Evolutionary conservation across 2,888 invertebrate species (phyloP).

Genomic region (Sesia bembeciformis): DNA sequence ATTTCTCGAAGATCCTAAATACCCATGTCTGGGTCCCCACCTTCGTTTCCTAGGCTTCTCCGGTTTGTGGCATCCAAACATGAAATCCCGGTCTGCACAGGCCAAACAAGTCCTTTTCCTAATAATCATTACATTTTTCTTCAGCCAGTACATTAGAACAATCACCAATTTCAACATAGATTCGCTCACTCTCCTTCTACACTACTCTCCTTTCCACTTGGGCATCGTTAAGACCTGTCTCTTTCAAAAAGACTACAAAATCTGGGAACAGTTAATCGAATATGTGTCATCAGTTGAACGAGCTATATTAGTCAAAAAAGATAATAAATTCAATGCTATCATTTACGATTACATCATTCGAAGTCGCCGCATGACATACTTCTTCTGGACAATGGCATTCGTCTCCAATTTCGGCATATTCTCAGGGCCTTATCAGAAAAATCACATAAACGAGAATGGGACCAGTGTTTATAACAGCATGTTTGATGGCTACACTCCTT

Average conservation of each 20-base stretch:
- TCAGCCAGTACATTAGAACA: slow-evolving; percentile 39
- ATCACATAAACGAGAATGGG: slow-evolving; percentile 25
- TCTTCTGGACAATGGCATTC: slow-evolving; percentile 35
- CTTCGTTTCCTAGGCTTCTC: slow-evolving; percentile 24
- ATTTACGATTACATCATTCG: slow-evolving; percentile 26
- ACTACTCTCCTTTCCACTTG: slow-evolving; percentile 47
- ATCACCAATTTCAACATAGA: slow-evolving; percentile 19
- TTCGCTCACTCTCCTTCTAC: slow-evolving; percentile 32
- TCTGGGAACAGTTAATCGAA: slow-evolving; percentile 32
- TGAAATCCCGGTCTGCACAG: slow-evolving; percentile 13
- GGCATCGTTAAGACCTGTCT: slow-evolving; percentile 35
- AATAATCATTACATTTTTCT: slow-evolving; percentile 29
- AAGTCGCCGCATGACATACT: slow-evolving; percentile 35
- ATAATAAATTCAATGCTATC: slow-evolving; percentile 15
- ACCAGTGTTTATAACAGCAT: slow-evolving; percentile 32
- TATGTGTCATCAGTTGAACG: slow-evolving; percentile 35
- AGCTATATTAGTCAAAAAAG: slow-evolving; percentile 19
- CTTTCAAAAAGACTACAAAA: slow-evolving; percentile 31
- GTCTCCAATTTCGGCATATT: slow-evolving; percentile 39
- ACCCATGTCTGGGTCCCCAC: slow-evolving; percentile 42
- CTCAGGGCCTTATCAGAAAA: slow-evolving; percentile 38
- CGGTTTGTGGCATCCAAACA: slow-evolving; percentile 38
- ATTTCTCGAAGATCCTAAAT: slow-evolving; percentile 26
- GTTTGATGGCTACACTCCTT: slow-evolving; percentile 42
- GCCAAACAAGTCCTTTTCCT: slow-evolving; percentile 30